phyloP scores from a whole-genome alignment of 53 echinoderm and acorn worm genomes.

The Antedon mediterranea region DNA sequence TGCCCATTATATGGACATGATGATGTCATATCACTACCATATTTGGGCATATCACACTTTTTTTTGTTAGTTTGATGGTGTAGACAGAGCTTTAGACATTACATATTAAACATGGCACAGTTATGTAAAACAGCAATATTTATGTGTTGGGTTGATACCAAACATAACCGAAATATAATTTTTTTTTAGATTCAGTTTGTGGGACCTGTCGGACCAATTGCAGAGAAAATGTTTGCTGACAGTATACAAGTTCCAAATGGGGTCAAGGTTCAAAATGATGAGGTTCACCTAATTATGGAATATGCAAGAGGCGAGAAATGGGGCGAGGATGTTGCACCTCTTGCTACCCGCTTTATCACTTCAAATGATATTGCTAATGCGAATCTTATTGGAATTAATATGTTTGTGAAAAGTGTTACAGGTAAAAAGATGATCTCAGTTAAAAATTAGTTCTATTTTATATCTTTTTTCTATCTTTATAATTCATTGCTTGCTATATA shows the following conservation, averaged over 20 bases:
- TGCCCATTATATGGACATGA: too few relatives aligned
- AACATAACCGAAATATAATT: not conserved
- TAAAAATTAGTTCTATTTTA: too few relatives aligned
- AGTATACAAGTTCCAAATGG: constrained; percentile 34
- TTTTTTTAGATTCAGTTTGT: constrained; percentile 50
- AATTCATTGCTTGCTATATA: too few relatives aligned
- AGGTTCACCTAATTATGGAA: constrained; percentile 94
- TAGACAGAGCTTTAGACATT: too few relatives aligned
- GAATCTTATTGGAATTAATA: constrained; percentile 40
- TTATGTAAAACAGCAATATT: too few relatives aligned
- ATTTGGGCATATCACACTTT: too few relatives aligned
- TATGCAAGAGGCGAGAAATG: constrained; percentile 72
- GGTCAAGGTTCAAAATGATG: constrained; percentile 44
- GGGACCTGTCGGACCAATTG: constrained; percentile 77
- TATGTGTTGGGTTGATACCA: too few relatives aligned
- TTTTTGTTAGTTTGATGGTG: too few relatives aligned
- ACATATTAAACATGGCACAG: too few relatives aligned
- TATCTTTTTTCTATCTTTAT: too few relatives aligned
- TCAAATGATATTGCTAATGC: constrained; percentile 78
- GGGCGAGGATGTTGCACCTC: constrained; percentile 41
- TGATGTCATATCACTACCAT: too few relatives aligned
- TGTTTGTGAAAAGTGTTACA: constrained; percentile 46
- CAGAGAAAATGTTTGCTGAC: constrained; percentile 35
- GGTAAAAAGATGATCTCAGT: too few relatives aligned
- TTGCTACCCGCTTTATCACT: constrained; percentile 78